Evolutionary conservation across 2,888 invertebrate genomes (phyloP).

Genomic region (Microplitis manilae): DNA sequence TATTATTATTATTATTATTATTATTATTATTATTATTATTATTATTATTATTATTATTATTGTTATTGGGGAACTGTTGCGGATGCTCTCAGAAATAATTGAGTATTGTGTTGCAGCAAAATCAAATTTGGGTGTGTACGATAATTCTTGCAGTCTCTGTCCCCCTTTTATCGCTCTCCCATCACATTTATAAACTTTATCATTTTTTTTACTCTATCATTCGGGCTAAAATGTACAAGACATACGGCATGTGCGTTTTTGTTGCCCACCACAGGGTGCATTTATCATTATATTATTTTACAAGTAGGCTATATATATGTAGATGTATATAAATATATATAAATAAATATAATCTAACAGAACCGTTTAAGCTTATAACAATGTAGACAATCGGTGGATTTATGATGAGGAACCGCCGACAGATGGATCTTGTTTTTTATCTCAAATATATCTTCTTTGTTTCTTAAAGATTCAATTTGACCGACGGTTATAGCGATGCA

Average conservation of each 20-base stretch:
- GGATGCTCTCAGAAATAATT: slow-evolving; percentile 63
- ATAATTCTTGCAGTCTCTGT: slow-evolving; percentile 18
- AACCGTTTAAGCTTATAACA: slow-evolving; percentile 24
- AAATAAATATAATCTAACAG: not conserved
- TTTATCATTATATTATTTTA: slow-evolving; percentile 59
- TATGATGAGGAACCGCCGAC: too few species aligned
- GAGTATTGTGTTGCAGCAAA: slow-evolving; percentile 68
- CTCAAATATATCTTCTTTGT: slow-evolving; percentile 40
- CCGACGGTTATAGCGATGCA: too few species aligned
- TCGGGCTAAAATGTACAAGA: slow-evolving; percentile 9
- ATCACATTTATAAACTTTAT: not conserved
- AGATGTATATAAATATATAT: too few species aligned
- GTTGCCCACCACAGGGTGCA: slow-evolving; percentile 45
- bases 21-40: too few species aligned
- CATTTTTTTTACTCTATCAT: slow-evolving; percentile 16
- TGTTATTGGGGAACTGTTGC: not conserved
- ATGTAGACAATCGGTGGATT: too few species aligned
- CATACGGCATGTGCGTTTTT: slow-evolving; percentile 15
- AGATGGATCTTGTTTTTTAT: slow-evolving; percentile 40
- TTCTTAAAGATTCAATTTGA: not conserved
- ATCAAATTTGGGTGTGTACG: slow-evolving; percentile 62
- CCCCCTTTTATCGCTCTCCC: slow-evolving; percentile 25
- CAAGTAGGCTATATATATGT: too few species aligned
- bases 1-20: too few species aligned
- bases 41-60: too few species aligned